Percentiles rank a stretch among this genome's conserved stretches.
phyloP scores from a whole-genome alignment of 2,113 vertebrate genomes.

The Eubucco bourcierii region DNA sequence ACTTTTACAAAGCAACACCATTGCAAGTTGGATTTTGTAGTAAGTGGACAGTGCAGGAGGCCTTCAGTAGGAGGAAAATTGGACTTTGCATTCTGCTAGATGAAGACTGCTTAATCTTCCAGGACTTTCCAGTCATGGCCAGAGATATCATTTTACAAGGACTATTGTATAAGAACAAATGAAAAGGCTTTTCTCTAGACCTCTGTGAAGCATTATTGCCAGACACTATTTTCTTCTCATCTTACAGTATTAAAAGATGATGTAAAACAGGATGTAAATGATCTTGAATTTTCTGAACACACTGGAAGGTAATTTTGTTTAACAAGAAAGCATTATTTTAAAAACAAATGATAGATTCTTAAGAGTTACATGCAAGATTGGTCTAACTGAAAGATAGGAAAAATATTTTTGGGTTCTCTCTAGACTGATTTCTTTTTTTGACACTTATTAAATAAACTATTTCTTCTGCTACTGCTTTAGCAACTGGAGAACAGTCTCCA shows the following conservation, averaged over 20 bases:
- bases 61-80: conserved; percentile 21
- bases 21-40: conserved; percentile 28
- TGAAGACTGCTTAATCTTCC: conserved; percentile 63
- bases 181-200: conserved; percentile 40
- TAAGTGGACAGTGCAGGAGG: not conserved
- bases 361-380: not conserved
- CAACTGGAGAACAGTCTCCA: not conserved
- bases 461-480: not conserved
- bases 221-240: conserved; percentile 72
- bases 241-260: conserved; percentile 60
- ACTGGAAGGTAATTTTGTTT: not conserved
- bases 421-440: not conserved
- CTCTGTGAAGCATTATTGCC: conserved; percentile 43
- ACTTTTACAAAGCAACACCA: not conserved
- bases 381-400: not conserved
- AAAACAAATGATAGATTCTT: not conserved
- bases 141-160: conserved; percentile 68
- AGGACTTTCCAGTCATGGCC: conserved; percentile 45
- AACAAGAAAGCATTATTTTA: not conserved
- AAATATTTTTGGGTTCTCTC: not conserved
- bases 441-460: not conserved
- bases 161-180: conserved; percentile 54
- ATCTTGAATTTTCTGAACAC: conserved; percentile 9
- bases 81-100: not conserved
- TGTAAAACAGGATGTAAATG: conserved; percentile 40